These are phyloP conservation scores for Thamnophis sirtalis DNA, from an alignment of 2,113 vertebrate genomes.

Conservation along the genomic window DNA sequence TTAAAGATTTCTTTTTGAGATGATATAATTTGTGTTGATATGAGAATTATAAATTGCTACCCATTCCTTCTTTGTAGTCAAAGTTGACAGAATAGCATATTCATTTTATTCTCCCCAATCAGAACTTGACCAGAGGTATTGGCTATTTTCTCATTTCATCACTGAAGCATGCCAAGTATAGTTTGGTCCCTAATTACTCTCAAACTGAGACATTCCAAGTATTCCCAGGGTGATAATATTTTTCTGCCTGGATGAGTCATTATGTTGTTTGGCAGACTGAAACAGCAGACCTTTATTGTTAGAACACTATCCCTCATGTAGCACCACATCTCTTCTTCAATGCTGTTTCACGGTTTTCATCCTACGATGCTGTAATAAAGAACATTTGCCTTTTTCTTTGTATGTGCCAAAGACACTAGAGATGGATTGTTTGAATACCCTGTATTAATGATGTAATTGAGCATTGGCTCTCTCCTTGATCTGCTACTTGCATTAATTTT, in stretches of 20 bases:
- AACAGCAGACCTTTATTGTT: constrained; percentile 80
- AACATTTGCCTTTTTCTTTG: constrained; percentile 71
- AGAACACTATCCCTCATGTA: constrained; percentile 75
- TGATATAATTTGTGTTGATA: not conserved
- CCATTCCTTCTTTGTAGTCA: constrained; percentile 68
- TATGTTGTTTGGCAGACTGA: constrained; percentile 88
- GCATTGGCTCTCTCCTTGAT: constrained; percentile 73
- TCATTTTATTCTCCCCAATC: constrained; percentile 74
- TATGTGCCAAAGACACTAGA: constrained; percentile 80
- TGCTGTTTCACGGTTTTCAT: constrained; percentile 68
- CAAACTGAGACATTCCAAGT: constrained; percentile 81
- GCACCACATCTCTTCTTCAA: constrained; percentile 65
- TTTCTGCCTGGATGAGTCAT: constrained; percentile 90
- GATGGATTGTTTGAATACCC: constrained; percentile 70
- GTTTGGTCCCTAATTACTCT: constrained; percentile 97
- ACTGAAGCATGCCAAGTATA: constrained; percentile 84
- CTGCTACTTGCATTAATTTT: constrained; percentile 74
- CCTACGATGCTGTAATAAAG: constrained; percentile 65
- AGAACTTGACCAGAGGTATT: constrained; percentile 78
- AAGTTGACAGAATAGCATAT: constrained; percentile 69
- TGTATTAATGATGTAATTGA: constrained; percentile 78
- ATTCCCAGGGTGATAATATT: constrained; percentile 93
- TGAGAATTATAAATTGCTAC: constrained; percentile 58
- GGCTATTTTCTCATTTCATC: constrained; percentile 81
- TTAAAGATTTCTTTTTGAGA: not conserved